A percentile compares a stretch with the other conserved stretches of the same genome.
Conservation (phyloP, 2,888 invertebrate genomes). For the Corythucha ciliata region DNA sequence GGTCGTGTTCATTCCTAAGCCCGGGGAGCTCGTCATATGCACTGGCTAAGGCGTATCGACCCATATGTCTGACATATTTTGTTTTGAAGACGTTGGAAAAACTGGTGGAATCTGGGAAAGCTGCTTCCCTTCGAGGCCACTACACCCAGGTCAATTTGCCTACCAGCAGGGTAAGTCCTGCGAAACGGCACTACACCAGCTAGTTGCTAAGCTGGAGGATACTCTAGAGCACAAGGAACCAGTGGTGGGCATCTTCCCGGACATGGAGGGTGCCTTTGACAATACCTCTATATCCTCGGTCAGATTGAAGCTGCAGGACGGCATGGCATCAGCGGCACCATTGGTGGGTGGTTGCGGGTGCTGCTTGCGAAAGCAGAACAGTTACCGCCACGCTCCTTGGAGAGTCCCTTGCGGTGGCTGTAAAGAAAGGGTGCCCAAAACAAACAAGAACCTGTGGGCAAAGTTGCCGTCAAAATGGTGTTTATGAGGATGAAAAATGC, state of each 20-base stretch:
- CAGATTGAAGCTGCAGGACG: too few relatives aligned
- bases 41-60: not conserved
- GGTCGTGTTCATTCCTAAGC: not conserved
- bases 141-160: not conserved
- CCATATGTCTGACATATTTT: not conserved
- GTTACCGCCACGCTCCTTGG: too few relatives aligned
- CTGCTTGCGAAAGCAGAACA: too few relatives aligned
- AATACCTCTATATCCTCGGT: not conserved
- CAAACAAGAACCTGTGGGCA: too few relatives aligned
- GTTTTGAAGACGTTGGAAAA: not conserved
- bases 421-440: too few relatives aligned
- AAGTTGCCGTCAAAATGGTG: too few relatives aligned
- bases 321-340: too few relatives aligned
- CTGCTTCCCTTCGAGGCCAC: not conserved
- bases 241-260: slow-evolving; percentile 1
- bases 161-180: slow-evolving; percentile 5
- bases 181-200: slow-evolving; percentile 6
- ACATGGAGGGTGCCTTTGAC: slow-evolving; percentile 16
- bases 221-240: not conserved
- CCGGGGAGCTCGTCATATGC: not conserved
- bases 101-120: not conserved
- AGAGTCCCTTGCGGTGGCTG: too few relatives aligned
- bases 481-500: too few relatives aligned
- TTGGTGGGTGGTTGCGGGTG: too few relatives aligned
- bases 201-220: slow-evolving; percentile 4